Evolutionary conservation across 2,888 invertebrate species (phyloP).

Genomic region (Thymelicus acteon): DNA sequence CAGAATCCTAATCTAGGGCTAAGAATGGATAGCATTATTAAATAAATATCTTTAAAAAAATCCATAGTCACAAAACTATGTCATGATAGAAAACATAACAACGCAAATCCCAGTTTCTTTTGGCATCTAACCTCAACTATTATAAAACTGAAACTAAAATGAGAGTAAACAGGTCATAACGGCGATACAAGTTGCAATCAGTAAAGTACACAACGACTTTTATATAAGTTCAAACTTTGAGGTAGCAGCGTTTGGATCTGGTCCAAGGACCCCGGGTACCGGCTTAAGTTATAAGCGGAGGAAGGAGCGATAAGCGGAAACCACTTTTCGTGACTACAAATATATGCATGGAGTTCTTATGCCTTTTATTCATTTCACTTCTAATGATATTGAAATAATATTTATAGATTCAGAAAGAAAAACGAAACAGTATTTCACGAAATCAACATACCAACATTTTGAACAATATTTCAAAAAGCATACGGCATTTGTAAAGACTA

Average conservation of each 20-base stretch:
- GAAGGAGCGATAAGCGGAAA: constrained; percentile 10
- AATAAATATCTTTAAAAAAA: background rate
- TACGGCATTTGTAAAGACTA: too few species aligned
- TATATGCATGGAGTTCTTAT: too few species aligned
- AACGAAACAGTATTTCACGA: too few species aligned
- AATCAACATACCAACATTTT: too few species aligned
- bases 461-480: too few species aligned
- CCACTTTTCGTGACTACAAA: too few species aligned
- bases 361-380: too few species aligned
- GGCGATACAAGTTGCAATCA: constrained; percentile 65
- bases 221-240: constrained; percentile 71
- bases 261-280: constrained; percentile 61
- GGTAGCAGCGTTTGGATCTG: constrained; percentile 69
- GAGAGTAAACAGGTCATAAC: constrained; percentile 32
- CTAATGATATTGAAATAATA: too few species aligned
- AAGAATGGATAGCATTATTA: too few species aligned
- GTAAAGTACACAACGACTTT: constrained; percentile 71
- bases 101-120: constrained; percentile 6
- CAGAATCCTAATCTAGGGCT: too few species aligned
- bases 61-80: background rate
- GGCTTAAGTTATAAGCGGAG: constrained; percentile 46
- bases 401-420: too few species aligned
- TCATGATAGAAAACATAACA: background rate
- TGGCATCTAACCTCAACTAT: constrained; percentile 23
- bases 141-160: constrained; percentile 24